Base-by-base conservation (phyloP, 2,797 vertebrate species). In the Cetoscarus ocellatus region DNA sequence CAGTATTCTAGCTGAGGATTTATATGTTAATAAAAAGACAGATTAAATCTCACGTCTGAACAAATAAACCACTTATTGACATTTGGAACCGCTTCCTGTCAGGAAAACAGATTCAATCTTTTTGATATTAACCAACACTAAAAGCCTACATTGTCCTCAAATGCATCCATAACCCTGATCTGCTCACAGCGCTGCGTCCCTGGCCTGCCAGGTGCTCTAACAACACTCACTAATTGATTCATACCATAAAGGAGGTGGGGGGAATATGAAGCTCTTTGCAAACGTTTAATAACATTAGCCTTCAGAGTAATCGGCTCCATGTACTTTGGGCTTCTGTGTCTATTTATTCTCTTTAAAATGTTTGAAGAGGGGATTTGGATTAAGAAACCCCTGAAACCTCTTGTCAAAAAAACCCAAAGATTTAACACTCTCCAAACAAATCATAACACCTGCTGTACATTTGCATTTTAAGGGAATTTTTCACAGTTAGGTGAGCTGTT, bases 221-320 rank as follows among this genome's bases (percentile, higher is more conserved):
- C 63, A 53, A 61, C 82, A 27, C 17, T 58, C 65, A 62, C 81
- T 90, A 85, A 88, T 88, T 86, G 82, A 89, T 85, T 92, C 80
- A 65, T 73, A 68, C 58, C 55, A 77, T 61, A 70, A 77, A 69
- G 74, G 76, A 86, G 70, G 65, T 2, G 54, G 56, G 71, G 48
- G 42, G 58, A 72, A 81, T 74, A 72, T 61, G 58, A 48, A 79
- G 79, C 82, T 77, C 69, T 59, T n/a, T 72, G 75, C 73, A 83
- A 81, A 84, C 57, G 70, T 83, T 79, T 83, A 85, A 86, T 77
- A 78, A 48, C 71, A 88, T 87, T 82, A 86, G 60, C 56, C 77
- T 86, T 77, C 72, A 56, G 62, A 52, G 49, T 67, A 74, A 64
- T 62, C 18, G 9, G 59, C 54, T 55, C 65, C 78, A 84, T 85